Conservation (phyloP, 2,797 vertebrate genomes). For the Eupleurogrammus muticus region DNA sequence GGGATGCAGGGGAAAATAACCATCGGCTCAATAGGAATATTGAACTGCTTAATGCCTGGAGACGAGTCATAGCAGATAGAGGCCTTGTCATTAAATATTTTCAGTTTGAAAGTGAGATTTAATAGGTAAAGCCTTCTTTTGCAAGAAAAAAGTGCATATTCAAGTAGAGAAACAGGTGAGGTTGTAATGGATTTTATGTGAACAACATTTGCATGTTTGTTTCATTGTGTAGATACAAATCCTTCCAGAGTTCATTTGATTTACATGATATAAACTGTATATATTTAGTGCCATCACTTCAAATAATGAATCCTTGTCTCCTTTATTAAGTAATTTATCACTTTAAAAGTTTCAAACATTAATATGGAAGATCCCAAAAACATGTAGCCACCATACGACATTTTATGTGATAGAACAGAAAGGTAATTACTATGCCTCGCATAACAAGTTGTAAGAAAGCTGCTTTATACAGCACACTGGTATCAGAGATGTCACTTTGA, state of each 20-base stretch:
- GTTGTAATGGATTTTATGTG: slow-evolving; percentile 12
- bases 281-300: too few species aligned
- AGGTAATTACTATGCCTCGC: too few species aligned
- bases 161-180: neutral
- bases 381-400: too few species aligned
- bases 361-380: too few species aligned
- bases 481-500: too few species aligned
- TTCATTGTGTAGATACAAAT: slow-evolving; percentile 13
- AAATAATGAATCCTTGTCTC: too few species aligned
- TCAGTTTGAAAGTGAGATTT: slow-evolving; percentile 13
- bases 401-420: too few species aligned
- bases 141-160: neutral
- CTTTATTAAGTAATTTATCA: too few species aligned
- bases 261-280: too few species aligned
- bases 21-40: slow-evolving; percentile 18
- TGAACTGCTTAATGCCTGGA: slow-evolving; percentile 31
- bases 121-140: slow-evolving; percentile 12
- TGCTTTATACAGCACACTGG: too few species aligned
- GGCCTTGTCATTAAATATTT: slow-evolving; percentile 20
- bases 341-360: too few species aligned
- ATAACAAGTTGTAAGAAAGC: too few species aligned
- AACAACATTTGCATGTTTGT: slow-evolving; percentile 4
- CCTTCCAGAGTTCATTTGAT: slow-evolving; percentile 9
- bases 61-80: slow-evolving; percentile 38
- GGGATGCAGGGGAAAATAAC: slow-evolving; percentile 16